Conservation (phyloP, 2,888 invertebrate species). For the Hypomecis atomaria region DNA sequence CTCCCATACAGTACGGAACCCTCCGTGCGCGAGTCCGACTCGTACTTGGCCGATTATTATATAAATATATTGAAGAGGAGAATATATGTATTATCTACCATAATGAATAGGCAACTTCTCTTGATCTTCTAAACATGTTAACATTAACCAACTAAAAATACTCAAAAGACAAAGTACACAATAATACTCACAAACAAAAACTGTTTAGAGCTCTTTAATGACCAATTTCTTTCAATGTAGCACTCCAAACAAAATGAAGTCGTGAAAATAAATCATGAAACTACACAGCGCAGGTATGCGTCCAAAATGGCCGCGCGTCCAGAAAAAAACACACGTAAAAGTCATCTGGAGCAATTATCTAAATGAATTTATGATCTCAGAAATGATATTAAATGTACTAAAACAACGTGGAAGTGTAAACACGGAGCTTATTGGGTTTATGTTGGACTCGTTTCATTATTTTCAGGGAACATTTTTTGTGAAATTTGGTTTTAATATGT, state of each 20-base stretch:
- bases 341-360: slow-evolving; percentile 34
- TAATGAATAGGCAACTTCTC: no score
- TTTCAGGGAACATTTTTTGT: slow-evolving; percentile 1
- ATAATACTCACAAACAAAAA: background rate
- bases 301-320: slow-evolving; percentile 22
- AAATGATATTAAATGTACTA: slow-evolving; percentile 41
- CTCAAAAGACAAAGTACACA: no score
- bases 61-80: no score
- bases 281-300: slow-evolving; percentile 12
- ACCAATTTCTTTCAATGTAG: slow-evolving; percentile 1
- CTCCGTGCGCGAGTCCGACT: no score
- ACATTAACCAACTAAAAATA: no score
- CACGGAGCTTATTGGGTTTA: slow-evolving; percentile 25
- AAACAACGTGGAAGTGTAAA: slow-evolving; percentile 32
- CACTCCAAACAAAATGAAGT: slow-evolving; percentile 16
- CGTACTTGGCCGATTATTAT: no score
- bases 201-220: background rate
- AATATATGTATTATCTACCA: no score
- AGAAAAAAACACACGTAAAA: slow-evolving; percentile 39
- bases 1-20: no score
- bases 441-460: slow-evolving; percentile 16
- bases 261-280: slow-evolving; percentile 15
- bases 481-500: background rate
- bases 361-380: slow-evolving; percentile 36
- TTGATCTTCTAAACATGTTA: no score